These are phyloP conservation scores for Panopea generosa DNA, from an alignment of 2,888 invertebrate genomes.

Conservation along the genomic window DNA sequence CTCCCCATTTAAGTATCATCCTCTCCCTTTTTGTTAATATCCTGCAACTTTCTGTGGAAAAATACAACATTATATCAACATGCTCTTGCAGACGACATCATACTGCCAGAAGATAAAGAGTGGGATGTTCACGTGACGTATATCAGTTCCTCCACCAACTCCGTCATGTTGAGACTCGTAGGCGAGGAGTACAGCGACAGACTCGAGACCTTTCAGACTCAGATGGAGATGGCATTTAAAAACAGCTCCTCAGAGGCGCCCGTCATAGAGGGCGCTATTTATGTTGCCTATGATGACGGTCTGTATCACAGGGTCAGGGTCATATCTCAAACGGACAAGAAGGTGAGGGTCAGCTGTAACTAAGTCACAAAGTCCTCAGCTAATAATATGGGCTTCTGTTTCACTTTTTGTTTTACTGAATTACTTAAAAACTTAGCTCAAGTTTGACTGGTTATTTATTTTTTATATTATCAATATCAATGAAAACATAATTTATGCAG, in stretches of 20 bases:
- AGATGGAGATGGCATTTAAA: conserved; percentile 64
- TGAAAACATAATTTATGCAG: too few relatives aligned
- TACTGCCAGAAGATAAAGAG: conserved; percentile 67
- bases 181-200: conserved; percentile 87
- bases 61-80: too few relatives aligned
- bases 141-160: conserved; percentile 86
- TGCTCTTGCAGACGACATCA: conserved; percentile 48
- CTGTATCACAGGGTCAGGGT: conserved; percentile 72
- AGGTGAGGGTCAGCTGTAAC: conserved; percentile 57
- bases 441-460: too few relatives aligned
- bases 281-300: conserved; percentile 68
- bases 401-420: too few relatives aligned
- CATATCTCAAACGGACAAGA: conserved; percentile 53
- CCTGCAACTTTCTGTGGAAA: too few relatives aligned
- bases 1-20: too few relatives aligned
- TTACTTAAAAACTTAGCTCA: too few relatives aligned
- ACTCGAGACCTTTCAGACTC: conserved; percentile 66
- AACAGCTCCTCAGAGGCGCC: conserved; percentile 26
- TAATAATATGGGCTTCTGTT: too few relatives aligned
- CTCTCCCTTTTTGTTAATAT: too few relatives aligned
- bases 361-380: too few relatives aligned
- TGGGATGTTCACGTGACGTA: conserved; percentile 75
- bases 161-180: conserved; percentile 89
- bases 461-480: too few relatives aligned
- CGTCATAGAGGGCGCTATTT: conserved; percentile 61